Conservation (phyloP, 2,888 invertebrate genomes). For the Germaria angustata region DNA sequence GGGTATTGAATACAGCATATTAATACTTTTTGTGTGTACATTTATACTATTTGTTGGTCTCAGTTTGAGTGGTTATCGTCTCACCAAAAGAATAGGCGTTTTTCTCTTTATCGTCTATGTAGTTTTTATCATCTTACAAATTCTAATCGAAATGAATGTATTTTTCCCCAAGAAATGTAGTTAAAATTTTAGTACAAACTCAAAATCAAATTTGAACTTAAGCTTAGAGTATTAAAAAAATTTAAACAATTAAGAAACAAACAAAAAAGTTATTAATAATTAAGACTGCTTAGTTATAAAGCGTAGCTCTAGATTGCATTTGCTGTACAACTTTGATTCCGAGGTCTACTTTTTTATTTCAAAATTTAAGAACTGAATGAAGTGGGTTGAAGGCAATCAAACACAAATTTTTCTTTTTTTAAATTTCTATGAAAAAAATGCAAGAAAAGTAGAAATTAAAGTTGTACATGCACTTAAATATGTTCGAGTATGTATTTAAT, state of each 20-base stretch:
- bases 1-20: constrained; percentile 90
- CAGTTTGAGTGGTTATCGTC: constrained; percentile 85
- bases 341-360: too few species aligned
- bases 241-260: constrained; percentile 7
- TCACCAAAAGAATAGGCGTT: constrained; percentile 86
- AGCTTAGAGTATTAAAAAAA: not conserved
- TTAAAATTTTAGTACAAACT: not conserved
- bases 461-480: too few species aligned
- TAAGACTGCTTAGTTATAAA: constrained; percentile 70
- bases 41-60: constrained; percentile 85
- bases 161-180: constrained; percentile 81
- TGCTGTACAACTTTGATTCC: not conserved
- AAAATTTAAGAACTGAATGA: too few species aligned
- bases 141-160: constrained; percentile 88
- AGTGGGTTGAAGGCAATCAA: too few species aligned
- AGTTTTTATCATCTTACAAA: constrained; percentile 87
- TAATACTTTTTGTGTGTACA: constrained; percentile 88
- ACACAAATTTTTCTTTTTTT: too few species aligned
- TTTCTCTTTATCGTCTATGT: constrained; percentile 85
- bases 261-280: constrained; percentile 45
- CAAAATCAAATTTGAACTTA: not conserved
- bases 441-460: too few species aligned
- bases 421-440: too few species aligned
- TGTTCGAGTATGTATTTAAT: too few species aligned
- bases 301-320: not conserved